phyloP scores from a whole-genome alignment of 1,140 invertebrate species.

The Dreissena polymorpha region DNA sequence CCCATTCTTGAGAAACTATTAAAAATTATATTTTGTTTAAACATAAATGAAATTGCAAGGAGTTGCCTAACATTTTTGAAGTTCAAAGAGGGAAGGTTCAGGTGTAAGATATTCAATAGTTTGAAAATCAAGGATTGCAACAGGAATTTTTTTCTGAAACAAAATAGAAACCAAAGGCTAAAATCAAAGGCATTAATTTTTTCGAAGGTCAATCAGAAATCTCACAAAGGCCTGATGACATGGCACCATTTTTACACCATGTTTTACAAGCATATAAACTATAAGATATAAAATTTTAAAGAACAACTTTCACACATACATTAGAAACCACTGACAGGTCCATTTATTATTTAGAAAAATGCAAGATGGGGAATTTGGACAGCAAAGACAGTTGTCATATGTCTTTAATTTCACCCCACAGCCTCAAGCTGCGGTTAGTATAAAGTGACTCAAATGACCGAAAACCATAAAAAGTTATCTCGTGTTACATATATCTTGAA shows the following conservation, averaged over 20 bases:
- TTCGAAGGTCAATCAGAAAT: not conserved
- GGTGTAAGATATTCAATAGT: not conserved
- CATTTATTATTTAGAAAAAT: not conserved
- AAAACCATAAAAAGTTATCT: conserved; percentile 14
- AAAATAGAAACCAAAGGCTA: no score
- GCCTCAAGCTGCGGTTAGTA: conserved; percentile 6
- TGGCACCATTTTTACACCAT: no score
- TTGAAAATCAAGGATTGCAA: not conserved
- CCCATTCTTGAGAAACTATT: not conserved
- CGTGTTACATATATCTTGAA: conserved; percentile 26
- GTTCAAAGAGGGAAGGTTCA: not conserved
- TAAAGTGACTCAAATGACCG: conserved; percentile 36
- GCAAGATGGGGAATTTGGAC: not conserved
- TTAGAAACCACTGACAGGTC: no score
- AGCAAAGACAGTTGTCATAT: conserved; percentile 5
- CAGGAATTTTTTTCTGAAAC: no score
- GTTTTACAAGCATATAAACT: no score
- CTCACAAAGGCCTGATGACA: not conserved
- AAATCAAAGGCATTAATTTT: not conserved
- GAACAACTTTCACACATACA: no score
- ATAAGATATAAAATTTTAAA: no score
- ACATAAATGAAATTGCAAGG: not conserved
- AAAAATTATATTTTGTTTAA: not conserved
- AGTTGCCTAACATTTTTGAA: not conserved
- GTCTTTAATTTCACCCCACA: conserved; percentile 7